A percentile compares a stretch with the other conserved stretches of the same genome.
Evolutionary conservation across 2,888 invertebrate species (phyloP).

Genomic region (Drosophila glabriapex): DNA sequence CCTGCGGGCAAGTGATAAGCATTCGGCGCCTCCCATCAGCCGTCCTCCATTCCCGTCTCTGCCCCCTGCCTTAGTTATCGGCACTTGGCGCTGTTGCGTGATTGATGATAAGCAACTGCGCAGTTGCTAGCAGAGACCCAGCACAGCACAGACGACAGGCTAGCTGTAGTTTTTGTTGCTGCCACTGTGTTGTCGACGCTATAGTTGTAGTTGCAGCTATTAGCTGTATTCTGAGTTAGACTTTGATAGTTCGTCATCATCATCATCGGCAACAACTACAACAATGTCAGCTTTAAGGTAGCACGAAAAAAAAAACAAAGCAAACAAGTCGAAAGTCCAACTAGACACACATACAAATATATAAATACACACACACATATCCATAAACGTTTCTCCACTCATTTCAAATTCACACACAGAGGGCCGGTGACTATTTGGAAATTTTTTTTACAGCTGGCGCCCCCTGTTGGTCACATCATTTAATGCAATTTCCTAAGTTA

Average conservation of each 20-base stretch:
- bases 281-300: conserved; percentile 37
- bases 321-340: conserved; percentile 81
- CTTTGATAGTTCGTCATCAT: conserved; percentile 54
- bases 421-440: conserved; percentile 30
- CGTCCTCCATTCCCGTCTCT: not conserved
- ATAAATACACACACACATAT: conserved; percentile 1
- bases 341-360: conserved; percentile 15
- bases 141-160: conserved; percentile 1
- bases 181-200: not conserved
- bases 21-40: not conserved
- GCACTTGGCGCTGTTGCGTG: conserved; percentile 28
- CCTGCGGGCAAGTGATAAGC: conserved; percentile 31
- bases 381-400: conserved; percentile 33
- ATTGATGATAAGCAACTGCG: conserved; percentile 67
- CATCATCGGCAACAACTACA: conserved; percentile 29
- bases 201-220: conserved; percentile 14
- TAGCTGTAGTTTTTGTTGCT: conserved; percentile 2
- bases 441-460: conserved; percentile 28
- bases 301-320: conserved; percentile 45
- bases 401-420: conserved; percentile 13
- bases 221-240: conserved; percentile 28
- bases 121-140: conserved; percentile 41
- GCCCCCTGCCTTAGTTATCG: conserved; percentile 23
- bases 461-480: conserved; percentile 46
- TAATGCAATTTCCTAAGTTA: conserved; percentile 51